Evolutionary conservation across 2,797 vertebrate species (phyloP).

Genomic region (Leucoraja ocellata): DNA sequence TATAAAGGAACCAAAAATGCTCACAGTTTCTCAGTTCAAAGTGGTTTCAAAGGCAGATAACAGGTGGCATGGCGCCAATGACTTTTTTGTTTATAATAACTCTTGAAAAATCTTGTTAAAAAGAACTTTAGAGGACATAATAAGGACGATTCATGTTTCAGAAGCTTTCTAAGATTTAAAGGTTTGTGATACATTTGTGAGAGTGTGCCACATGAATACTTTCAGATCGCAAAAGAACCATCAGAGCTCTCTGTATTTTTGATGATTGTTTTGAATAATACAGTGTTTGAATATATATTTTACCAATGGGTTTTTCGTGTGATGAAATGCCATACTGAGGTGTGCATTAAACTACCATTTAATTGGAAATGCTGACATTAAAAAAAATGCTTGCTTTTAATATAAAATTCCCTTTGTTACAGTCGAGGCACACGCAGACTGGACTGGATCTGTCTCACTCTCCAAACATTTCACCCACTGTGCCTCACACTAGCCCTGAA

Average conservation of each 20-base stretch:
- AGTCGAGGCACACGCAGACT: neutral
- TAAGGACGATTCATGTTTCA: neutral
- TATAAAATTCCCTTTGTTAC: neutral
- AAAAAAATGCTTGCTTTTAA: neutral
- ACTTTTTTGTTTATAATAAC: neutral
- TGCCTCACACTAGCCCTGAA: too few relatives aligned
- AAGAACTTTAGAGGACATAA: neutral
- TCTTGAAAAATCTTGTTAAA: neutral
- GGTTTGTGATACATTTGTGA: neutral
- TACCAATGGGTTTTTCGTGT: neutral
- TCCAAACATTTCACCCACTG: too few relatives aligned
- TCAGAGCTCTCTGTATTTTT: neutral
- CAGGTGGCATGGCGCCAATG: neutral
- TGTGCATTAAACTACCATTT: neutral
- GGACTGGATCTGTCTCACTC: too few relatives aligned
- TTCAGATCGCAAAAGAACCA: too few relatives aligned
- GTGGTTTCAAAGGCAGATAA: neutral
- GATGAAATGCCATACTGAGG: too few relatives aligned
- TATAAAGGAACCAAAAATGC: slow-evolving; percentile 34
- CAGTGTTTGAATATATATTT: neutral
- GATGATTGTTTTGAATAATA: neutral
- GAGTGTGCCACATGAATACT: neutral
- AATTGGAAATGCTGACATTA: neutral
- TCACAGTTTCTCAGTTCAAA: slow-evolving; percentile 33
- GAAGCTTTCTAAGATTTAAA: neutral